Base-by-base conservation (phyloP, 2,797 vertebrate species). In the Cyprinella venusta region DNA sequence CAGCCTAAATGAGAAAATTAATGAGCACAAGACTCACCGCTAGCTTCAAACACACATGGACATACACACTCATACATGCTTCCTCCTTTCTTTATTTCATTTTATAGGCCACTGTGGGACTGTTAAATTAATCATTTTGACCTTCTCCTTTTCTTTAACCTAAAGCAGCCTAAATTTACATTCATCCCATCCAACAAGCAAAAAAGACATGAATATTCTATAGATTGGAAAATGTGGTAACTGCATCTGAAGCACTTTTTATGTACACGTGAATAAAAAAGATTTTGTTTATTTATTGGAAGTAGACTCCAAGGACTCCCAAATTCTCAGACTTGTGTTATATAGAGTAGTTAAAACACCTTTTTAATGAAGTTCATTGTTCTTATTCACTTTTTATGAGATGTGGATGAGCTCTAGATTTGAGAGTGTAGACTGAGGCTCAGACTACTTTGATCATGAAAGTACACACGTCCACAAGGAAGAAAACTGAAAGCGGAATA, bases 1-100 rank as follows among this genome's bases (percentile, higher is more conserved):
- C 48, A 80, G 78, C 63, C 52, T 69, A 80, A 80, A 80, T 80
- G 79, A 69, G 65, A 80, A 70, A 80, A 70, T 70, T 70, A 80
- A 70, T 70, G 67, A 70, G 79, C 79, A 70, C 50, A 8, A 70
- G 67, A 80, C 48, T 67, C 33, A 70, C 50, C 10, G 3, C 36
- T 56, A 68, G n/a, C 50, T 30, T 38, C 72, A 76, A 52, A 76
- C 48, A 61, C 48, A 76, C 48, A n/a, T 40, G 48, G 45, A 67
- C 24, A 72, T 67, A 18, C 21, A 72, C 40, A 48, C 33, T 21
- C 19, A 18, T 67, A n/a, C 76, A 83, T 56, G 40, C 50, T 45
- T 61, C 10, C n/a, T 45, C 42, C 12, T 52, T n/a, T 26, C 6
- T 50, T 67, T 36, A 79, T 52, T 65, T 65, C 12, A 79, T 68